phyloP scores from a whole-genome alignment of 2,113 vertebrate genomes.

The Rhea americana region DNA sequence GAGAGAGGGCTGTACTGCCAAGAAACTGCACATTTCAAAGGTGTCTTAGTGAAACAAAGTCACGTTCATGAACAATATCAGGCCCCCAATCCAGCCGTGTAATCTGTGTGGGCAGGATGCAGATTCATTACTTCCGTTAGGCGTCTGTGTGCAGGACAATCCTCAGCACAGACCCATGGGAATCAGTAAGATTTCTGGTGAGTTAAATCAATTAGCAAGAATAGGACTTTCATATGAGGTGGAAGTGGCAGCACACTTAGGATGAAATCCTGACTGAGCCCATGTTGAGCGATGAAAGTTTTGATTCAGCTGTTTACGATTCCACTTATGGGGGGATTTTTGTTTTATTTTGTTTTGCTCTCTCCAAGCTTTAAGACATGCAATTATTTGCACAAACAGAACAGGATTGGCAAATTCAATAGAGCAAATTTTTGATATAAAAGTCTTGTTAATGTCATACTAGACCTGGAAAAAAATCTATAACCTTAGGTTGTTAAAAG shows the following conservation, averaged over 20 bases:
- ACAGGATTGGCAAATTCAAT: conserved; percentile 16
- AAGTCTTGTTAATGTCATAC: conserved; percentile 18
- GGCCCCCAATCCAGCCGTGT: background rate
- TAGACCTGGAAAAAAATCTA: background rate
- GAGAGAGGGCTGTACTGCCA: background rate
- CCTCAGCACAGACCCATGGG: conserved; percentile 1
- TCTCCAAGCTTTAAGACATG: background rate
- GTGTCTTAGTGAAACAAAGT: conserved; percentile 9
- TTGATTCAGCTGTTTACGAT: conserved; percentile 22
- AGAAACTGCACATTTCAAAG: background rate
- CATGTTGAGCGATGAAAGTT: background rate
- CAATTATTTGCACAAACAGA: conserved; percentile 1
- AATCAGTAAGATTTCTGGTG: conserved; percentile 33
- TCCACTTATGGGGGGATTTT: background rate
- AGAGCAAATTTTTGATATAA: conserved; percentile 39
- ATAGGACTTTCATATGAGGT: background rate
- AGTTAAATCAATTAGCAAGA: conserved; percentile 18
- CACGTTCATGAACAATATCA: background rate
- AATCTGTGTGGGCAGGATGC: background rate
- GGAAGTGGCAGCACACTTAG: background rate
- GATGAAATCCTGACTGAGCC: background rate
- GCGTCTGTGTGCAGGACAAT: background rate
- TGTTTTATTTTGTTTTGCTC: background rate
- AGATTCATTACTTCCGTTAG: conserved; percentile 15
- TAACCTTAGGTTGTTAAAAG: conserved; percentile 1